Evolutionary conservation across 2,113 vertebrate genomes (phyloP).

Genomic region (Oncorhynchus masou): DNA sequence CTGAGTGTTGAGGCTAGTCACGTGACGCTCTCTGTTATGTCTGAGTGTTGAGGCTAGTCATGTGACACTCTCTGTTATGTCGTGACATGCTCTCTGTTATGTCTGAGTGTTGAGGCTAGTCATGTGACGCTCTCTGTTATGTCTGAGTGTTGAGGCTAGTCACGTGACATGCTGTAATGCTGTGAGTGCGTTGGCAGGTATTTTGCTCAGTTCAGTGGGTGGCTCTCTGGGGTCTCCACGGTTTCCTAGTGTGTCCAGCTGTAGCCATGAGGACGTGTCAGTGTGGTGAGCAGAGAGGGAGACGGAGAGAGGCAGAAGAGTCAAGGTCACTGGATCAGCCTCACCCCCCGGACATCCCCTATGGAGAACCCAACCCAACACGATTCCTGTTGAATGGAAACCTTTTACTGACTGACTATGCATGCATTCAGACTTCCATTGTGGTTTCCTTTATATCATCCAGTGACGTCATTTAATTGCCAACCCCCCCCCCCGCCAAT

Average conservation of each 20-base stretch:
- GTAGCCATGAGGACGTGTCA: neutral
- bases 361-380: neutral
- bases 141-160: neutral
- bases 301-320: neutral
- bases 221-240: neutral
- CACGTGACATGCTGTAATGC: neutral
- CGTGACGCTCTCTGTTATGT: too few species aligned
- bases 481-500: neutral
- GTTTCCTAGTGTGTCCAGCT: constrained; percentile 3
- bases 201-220: too few species aligned
- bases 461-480: neutral
- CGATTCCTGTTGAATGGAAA: neutral
- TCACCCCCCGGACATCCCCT: constrained; percentile 5
- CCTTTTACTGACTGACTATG: neutral
- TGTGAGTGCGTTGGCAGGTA: neutral
- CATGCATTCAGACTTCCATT: neutral
- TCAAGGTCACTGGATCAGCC: neutral
- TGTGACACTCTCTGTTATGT: too few species aligned
- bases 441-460: neutral
- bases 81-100: too few species aligned
- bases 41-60: too few species aligned
- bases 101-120: too few species aligned
- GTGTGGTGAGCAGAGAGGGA: neutral
- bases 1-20: too few species aligned
- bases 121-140: neutral